Evolutionary conservation across 2,113 vertebrate genomes (phyloP).

Genomic region (Microtus oregoni): DNA sequence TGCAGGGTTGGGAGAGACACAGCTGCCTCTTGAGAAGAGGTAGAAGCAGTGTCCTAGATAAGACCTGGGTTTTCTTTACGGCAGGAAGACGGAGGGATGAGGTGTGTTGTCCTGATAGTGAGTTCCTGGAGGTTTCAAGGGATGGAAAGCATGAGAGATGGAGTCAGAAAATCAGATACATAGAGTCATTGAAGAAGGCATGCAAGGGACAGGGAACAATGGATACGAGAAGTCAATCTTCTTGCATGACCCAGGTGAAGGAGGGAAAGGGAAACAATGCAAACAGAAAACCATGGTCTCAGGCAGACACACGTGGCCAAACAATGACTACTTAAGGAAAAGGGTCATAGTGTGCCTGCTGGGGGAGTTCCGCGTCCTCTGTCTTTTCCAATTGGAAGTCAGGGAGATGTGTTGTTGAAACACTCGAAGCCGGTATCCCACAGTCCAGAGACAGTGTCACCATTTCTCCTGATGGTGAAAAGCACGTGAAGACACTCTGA

Average conservation of each 20-base stretch:
- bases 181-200: neutral
- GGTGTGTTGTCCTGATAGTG: neutral
- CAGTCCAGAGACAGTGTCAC: neutral
- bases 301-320: neutral
- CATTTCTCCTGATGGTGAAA: neutral
- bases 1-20: neutral
- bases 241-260: neutral
- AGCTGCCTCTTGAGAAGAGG: neutral
- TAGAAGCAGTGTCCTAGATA: neutral
- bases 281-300: neutral
- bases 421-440: neutral
- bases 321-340: neutral
- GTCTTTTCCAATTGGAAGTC: neutral
- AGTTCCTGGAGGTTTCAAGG: constrained; percentile 5
- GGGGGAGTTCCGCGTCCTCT: neutral
- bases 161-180: neutral
- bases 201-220: neutral
- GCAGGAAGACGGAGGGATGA: neutral
- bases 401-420: neutral
- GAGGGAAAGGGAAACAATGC: neutral
- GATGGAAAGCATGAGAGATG: neutral
- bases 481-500: neutral
- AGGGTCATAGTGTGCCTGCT: neutral
- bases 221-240: neutral
- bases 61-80: neutral